phyloP scores from a whole-genome alignment of 2,888 invertebrate genomes.

The Lasioglossum villosulum region DNA sequence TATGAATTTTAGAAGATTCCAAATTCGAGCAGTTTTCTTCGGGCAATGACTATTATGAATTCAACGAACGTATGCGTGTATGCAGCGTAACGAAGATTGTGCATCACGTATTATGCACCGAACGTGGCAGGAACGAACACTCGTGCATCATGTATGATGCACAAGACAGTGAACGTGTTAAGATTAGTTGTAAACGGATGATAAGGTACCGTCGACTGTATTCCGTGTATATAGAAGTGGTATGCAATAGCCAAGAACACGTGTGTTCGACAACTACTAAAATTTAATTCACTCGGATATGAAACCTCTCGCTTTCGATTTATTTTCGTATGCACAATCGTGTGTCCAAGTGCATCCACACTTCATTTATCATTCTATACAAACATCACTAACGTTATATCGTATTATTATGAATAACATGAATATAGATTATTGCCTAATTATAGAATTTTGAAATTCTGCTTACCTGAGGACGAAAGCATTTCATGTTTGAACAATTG shows the following conservation, averaged over 20 bases:
- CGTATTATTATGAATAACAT: not conserved
- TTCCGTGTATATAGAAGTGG: not conserved
- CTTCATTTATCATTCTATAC: not conserved
- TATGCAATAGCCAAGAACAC: not conserved
- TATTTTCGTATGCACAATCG: not conserved
- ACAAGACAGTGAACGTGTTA: conserved; percentile 5
- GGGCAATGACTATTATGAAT: not conserved
- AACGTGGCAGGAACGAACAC: not conserved
- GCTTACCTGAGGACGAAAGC: not conserved
- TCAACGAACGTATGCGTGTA: not conserved
- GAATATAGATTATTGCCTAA: not conserved
- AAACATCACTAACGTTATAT: not conserved
- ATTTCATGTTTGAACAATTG: not conserved
- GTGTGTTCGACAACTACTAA: not conserved
- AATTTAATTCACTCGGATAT: not conserved
- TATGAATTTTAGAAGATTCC: not conserved
- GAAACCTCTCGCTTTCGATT: not conserved
- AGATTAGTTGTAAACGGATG: conserved; percentile 12
- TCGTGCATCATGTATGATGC: conserved; percentile 7
- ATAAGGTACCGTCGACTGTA: conserved; percentile 6
- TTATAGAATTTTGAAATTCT: not conserved
- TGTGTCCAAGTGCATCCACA: not conserved
- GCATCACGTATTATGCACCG: conserved; percentile 9
- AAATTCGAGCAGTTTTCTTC: not conserved
- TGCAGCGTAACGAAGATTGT: not conserved